These are phyloP conservation scores for Emys orbicularis DNA, from an alignment of 2,797 vertebrate species.

Conservation along the genomic window DNA sequence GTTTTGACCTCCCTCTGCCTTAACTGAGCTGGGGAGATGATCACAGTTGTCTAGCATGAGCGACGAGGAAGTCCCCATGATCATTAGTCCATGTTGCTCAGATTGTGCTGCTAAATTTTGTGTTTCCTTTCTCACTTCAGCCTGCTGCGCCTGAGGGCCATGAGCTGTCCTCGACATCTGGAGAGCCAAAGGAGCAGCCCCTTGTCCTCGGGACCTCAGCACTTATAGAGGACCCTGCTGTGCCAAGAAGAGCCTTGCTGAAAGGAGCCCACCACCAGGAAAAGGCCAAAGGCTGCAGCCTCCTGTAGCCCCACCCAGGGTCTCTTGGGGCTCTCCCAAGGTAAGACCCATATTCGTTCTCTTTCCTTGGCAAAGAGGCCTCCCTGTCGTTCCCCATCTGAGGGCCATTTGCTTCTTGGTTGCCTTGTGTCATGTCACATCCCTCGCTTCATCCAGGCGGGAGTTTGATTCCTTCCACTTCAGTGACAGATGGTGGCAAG, in stretches of 20 bases:
- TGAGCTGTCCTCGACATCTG: background rate
- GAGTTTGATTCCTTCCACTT: background rate
- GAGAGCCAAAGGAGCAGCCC: background rate
- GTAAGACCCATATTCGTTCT: slow-evolving; percentile 16
- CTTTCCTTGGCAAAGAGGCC: accelerated
- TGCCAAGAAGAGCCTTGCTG: background rate
- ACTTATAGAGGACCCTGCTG: background rate
- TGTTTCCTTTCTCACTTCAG: slow-evolving; percentile 37
- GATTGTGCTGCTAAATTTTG: background rate
- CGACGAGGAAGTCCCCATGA: too few relatives aligned
- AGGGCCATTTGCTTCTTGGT: background rate
- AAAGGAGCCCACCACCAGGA: background rate
- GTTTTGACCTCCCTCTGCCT: background rate
- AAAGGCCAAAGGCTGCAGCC: accelerated
- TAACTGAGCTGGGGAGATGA: background rate
- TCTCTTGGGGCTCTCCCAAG: background rate
- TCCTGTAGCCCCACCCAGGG: background rate
- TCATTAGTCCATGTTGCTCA: background rate
- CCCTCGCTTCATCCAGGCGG: background rate
- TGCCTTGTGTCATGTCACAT: accelerated
- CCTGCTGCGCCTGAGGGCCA: slow-evolving; percentile 6
- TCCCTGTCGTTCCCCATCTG: background rate
- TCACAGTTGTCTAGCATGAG: background rate
- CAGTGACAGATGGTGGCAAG: background rate
- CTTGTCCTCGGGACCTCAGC: accelerated